These are phyloP conservation scores for Cydia strobilella DNA, from an alignment of 1,140 invertebrate genomes.

Conservation along the genomic window DNA sequence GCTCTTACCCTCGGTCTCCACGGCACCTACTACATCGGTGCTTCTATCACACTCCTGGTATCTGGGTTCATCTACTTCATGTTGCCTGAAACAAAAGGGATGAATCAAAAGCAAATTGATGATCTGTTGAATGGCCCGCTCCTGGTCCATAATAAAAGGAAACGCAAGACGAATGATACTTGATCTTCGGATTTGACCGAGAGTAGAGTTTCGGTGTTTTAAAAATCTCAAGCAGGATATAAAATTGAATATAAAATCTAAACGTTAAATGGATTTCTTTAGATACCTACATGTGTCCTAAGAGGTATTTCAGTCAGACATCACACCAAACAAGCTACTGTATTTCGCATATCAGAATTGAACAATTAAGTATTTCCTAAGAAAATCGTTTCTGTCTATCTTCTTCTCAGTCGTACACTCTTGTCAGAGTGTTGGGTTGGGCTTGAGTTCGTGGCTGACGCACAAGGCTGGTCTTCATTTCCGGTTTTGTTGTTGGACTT, in stretches of 20 bases:
- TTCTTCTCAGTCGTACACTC: no score
- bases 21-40: conserved; percentile 67
- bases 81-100: conserved; percentile 69
- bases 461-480: no score
- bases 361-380: background rate
- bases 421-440: no score
- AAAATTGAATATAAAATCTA: background rate
- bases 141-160: conserved; percentile 43
- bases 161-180: conserved; percentile 23
- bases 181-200: conserved; percentile 12
- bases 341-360: conserved; percentile 7
- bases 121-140: conserved; percentile 58
- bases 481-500: no score
- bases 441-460: no score
- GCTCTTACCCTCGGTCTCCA: conserved; percentile 65
- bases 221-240: background rate
- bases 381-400: background rate
- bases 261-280: background rate
- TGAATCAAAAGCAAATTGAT: conserved; percentile 60
- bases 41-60: conserved; percentile 60
- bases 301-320: background rate
- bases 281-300: no score
- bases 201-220: background rate
- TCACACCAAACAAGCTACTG: background rate
- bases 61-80: conserved; percentile 57